Evolutionary conservation across 2,113 vertebrate genomes (phyloP).

Genomic region (Hippocampus zosterae): DNA sequence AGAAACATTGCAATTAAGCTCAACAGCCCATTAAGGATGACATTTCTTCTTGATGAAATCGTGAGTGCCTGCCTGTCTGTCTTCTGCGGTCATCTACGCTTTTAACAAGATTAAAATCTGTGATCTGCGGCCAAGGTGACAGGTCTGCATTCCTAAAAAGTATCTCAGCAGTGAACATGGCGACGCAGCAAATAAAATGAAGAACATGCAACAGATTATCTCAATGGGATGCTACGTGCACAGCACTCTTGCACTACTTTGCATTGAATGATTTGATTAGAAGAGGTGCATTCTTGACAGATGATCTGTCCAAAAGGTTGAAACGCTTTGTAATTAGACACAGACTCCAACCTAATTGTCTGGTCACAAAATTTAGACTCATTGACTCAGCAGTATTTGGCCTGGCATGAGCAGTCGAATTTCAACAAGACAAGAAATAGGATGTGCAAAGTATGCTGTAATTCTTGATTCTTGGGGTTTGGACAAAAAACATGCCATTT

Average conservation of each 20-base stretch:
- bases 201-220: neutral
- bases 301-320: neutral
- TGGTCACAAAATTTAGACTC: too few species aligned
- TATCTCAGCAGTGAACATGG: neutral
- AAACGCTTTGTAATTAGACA: too few species aligned
- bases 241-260: neutral
- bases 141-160: neutral
- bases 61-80: neutral
- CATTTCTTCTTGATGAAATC: constrained; percentile 1
- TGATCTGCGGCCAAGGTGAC: neutral
- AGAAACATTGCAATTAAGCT: neutral
- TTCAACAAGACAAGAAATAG: too few species aligned
- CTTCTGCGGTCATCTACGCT: neutral
- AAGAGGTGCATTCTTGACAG: neutral
- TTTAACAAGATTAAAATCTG: constrained; percentile 1
- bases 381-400: too few species aligned
- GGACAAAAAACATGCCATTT: too few species aligned
- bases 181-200: neutral
- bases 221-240: neutral
- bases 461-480: too few species aligned
- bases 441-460: too few species aligned
- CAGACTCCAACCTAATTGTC: too few species aligned
- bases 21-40: neutral
- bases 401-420: too few species aligned
- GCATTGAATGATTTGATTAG: neutral